Evolutionary conservation across 2,888 invertebrate species (phyloP).

Genomic region (Capitulum mitella): DNA sequence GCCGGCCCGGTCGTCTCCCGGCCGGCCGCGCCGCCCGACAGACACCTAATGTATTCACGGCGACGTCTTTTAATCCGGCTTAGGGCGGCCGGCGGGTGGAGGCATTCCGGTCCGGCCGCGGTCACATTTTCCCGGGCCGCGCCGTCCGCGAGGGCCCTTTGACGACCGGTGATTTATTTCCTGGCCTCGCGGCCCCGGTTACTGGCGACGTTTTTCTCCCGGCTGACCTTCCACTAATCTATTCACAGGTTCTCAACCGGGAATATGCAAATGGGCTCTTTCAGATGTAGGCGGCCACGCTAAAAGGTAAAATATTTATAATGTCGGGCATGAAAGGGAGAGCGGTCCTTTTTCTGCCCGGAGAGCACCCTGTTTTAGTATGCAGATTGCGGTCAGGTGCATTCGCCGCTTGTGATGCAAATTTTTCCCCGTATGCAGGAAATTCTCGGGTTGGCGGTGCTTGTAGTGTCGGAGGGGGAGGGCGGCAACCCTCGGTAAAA

Average conservation of each 20-base stretch:
- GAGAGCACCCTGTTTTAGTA: slow-evolving; percentile 16
- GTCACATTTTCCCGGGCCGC: not conserved
- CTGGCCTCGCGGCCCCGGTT: not conserved
- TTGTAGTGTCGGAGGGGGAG: no score
- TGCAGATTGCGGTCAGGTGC: slow-evolving; percentile 23
- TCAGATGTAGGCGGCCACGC: slow-evolving; percentile 10
- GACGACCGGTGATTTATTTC: slow-evolving; percentile 13
- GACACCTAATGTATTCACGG: slow-evolving; percentile 4
- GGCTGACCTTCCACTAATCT: slow-evolving; percentile 19
- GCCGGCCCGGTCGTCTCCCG: not conserved
- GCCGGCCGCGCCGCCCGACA: not conserved
- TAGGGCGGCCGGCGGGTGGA: not conserved
- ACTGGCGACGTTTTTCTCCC: not conserved
- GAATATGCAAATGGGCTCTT: not conserved
- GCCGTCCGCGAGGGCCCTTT: slow-evolving; percentile 8
- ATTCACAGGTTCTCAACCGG: slow-evolving; percentile 17
- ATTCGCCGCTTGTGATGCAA: not conserved
- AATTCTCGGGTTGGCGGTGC: not conserved
- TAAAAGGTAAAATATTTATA: slow-evolving; percentile 22
- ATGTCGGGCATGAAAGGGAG: slow-evolving; percentile 15
- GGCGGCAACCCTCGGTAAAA: not conserved
- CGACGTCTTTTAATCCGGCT: slow-evolving; percentile 1
- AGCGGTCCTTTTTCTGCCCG: slow-evolving; percentile 5
- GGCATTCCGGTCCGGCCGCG: not conserved
- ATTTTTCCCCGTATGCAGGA: not conserved